Base-by-base conservation (phyloP, 2,888 invertebrate genomes). In the Dryadula phaetusa region DNA sequence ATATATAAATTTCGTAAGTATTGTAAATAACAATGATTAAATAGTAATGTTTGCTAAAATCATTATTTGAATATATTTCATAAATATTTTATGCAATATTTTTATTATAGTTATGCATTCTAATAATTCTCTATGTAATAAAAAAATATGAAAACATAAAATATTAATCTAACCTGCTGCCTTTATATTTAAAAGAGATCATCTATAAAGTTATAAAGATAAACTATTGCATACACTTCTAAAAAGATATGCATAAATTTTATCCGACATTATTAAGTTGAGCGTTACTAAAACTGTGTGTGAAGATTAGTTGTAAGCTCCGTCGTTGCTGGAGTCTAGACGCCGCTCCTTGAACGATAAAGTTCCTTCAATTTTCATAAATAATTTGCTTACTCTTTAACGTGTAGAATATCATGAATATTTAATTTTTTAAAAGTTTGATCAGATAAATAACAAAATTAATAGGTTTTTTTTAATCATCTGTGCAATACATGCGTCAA, bases 311-410 rank as follows among this genome's bases (percentile, higher is more conserved):
- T 69, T 62, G 67, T 69, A 74, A 74, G 74, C 75, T 77, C 66
- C 58, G 18, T 73, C 75, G 75, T 71, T 75, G 76, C 76, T 77
- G 72, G 71, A 76, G 88, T 88, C 88, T 88, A 88, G 88, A 88
- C 87, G 70, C 73, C 74, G 77, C 80, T 77, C 74, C 72, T 67
- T 76, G 80, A 76, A 77, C 67, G 64, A 65, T 65, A 64, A 63
- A 68, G 46, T 60, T 47, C 52, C 62, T 68, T 65, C 62, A 60
- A 60, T 63, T 70, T 68, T 65, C 62, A 70, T 64, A 70, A 70
- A 70, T 68, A 62, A 70, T 61, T 64, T 62, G 64, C 63, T 56
- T 64, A 69, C 37, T 68, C 42, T 58, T 37, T 18, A 25, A 58
- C 37, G 62, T 34, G 14, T 42, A 10, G 32, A 34, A 42, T 62